A percentile compares a stretch with the other conserved stretches of the same genome.
These are phyloP conservation scores for Asarcornis scutulata DNA, from an alignment of 2,113 vertebrate genomes.

Conservation along the genomic window DNA sequence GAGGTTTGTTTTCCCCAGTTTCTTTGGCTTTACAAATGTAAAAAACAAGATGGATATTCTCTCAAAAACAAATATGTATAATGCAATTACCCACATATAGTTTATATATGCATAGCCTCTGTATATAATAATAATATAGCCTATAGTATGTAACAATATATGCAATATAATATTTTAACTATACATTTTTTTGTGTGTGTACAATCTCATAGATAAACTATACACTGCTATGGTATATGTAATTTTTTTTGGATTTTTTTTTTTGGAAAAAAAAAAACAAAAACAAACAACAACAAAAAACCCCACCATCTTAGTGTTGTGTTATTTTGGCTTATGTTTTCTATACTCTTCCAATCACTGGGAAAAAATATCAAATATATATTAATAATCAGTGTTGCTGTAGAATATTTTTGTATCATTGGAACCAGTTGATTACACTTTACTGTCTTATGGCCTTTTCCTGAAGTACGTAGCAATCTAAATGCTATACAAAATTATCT, in stretches of 20 bases:
- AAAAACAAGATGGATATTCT: background rate
- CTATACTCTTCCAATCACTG: background rate
- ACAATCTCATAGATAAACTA: background rate
- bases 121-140: background rate
- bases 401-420: background rate
- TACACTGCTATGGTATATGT: background rate
- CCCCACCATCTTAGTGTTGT: background rate
- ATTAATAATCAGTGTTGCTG: background rate
- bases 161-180: background rate
- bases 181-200: background rate
- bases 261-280: too few species aligned
- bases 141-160: background rate
- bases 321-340: background rate
- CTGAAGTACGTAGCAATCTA: background rate
- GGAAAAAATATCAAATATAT: background rate
- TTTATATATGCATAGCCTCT: background rate
- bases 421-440: background rate
- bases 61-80: background rate
- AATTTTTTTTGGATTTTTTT: background rate
- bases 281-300: background rate
- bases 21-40: background rate
- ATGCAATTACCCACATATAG: background rate
- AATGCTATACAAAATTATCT: background rate
- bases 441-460: background rate
- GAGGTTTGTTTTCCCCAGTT: background rate